Evolutionary conservation across 2,888 invertebrate species (phyloP).

Genomic region (Periphyllus acericola): DNA sequence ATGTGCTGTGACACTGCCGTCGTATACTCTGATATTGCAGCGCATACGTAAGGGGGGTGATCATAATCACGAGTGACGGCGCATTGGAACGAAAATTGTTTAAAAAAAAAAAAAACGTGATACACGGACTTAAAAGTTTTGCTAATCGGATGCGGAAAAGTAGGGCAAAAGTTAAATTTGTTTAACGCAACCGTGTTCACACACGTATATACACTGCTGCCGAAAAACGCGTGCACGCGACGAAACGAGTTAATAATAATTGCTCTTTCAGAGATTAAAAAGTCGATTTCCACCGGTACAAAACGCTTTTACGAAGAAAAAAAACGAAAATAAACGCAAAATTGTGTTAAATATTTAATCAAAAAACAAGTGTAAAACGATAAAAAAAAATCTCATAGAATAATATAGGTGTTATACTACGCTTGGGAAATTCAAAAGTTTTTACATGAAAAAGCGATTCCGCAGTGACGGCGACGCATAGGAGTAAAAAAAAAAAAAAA

Average conservation of each 20-base stretch:
- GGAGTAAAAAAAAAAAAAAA: not conserved
- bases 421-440: constrained; percentile 58
- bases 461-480: not conserved
- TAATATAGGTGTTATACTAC: constrained; percentile 28
- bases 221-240: not conserved
- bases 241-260: not conserved
- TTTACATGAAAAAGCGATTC: constrained; percentile 57
- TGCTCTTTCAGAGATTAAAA: constrained; percentile 21
- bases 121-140: constrained; percentile 3
- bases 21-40: not conserved
- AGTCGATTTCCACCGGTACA: not conserved
- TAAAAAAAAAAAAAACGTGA: constrained; percentile 5
- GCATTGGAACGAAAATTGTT: constrained; percentile 3
- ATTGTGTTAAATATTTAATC: constrained; percentile 49
- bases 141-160: not conserved
- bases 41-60: not conserved
- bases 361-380: constrained; percentile 32
- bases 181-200: not conserved
- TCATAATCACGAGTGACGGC: constrained; percentile 11
- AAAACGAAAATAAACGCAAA: not conserved
- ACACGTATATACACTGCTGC: too few relatives aligned
- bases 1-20: too few relatives aligned
- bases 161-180: constrained; percentile 40
- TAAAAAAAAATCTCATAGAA: constrained; percentile 19
- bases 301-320: not conserved